Base-by-base conservation (phyloP, 2,888 invertebrate genomes). In the Odiellus spinosus region DNA sequence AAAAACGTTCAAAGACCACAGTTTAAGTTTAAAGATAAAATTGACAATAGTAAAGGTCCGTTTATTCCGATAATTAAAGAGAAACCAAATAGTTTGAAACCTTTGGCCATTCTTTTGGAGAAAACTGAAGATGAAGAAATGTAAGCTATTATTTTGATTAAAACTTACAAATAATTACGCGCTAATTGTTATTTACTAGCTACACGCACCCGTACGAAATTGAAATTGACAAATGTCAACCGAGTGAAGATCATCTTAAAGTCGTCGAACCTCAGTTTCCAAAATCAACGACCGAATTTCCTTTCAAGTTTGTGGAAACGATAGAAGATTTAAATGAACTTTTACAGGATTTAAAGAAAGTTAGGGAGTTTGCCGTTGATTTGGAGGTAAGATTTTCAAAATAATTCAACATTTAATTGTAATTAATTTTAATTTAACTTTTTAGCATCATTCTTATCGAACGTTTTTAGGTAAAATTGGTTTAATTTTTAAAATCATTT, bases 191-290 rank as follows among this genome's bases (percentile, higher is more conserved):
- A 26, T 26, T 8, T 61, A 70, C 48, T 60, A 83, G 80, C 45
- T 85, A 76, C 64, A 76, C 79, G 52, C 90, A 95, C 69, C 93
- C 95, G 0, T 95, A 93, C 64, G 77, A 82, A 61, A 73, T 75
- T 59, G 93, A 95, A 64, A 63, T 95, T 45, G 76, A 82, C 38
- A 69, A 76, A 55, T 87, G 84, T 61, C 67, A 71, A 32, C 78
- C 80, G 0, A 55, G 63, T 3, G 19, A 67, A 0, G 58, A 65
- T 0, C 73, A 76, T 50, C 63, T 83, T 34, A 58, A 70, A 18
- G 64, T 60, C 18, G 63, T 56, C 1, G 56, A 57, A 32, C 70
- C 62, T 6, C 47, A 59, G 56, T 63, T 53, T 46, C 72, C 73
- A 26, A 66, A 65, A 56, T 57, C 68, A 1, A 51, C 84, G 1